Conservation (phyloP, 2,888 invertebrate genomes). For the Spodoptera littoralis region DNA sequence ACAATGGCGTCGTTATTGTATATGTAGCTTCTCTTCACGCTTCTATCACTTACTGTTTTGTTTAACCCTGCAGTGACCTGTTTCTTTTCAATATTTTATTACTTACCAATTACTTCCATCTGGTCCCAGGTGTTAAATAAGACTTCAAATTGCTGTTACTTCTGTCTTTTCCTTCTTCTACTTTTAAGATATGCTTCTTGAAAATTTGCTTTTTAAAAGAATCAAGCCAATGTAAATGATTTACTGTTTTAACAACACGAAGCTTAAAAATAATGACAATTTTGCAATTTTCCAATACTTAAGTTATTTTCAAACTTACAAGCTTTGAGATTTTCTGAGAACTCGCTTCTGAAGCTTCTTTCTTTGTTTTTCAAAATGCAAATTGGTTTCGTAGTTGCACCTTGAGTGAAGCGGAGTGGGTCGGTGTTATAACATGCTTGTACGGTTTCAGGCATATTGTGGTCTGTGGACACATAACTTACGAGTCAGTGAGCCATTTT, state of each 20-base stretch:
- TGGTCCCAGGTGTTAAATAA: slow-evolving; percentile 86
- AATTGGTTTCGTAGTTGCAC: slow-evolving; percentile 74
- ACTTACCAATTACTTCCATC: slow-evolving; percentile 57
- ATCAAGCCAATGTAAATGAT: slow-evolving; percentile 46
- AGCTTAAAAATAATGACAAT: slow-evolving; percentile 54
- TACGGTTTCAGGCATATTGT: slow-evolving; percentile 97
- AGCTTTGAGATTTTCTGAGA: slow-evolving; percentile 60
- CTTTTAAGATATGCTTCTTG: slow-evolving; percentile 72
- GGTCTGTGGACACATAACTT: slow-evolving; percentile 99
- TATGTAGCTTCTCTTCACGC: slow-evolving; percentile 77
- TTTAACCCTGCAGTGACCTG: slow-evolving; percentile 84
- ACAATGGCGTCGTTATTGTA: slow-evolving; percentile 72
- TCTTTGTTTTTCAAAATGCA: slow-evolving; percentile 68
- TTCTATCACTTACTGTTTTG: slow-evolving; percentile 82
- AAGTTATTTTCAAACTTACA: slow-evolving; percentile 50
- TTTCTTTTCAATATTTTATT: slow-evolving; percentile 57
- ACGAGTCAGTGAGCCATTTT: slow-evolving; percentile 99
- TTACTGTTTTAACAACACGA: slow-evolving; percentile 56
- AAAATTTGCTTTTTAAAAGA: slow-evolving; percentile 73
- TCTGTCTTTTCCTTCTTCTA: slow-evolving; percentile 75
- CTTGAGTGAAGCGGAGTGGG: slow-evolving; percentile 45
- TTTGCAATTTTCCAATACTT: slow-evolving; percentile 45
- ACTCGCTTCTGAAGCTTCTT: slow-evolving; percentile 72
- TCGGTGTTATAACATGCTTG: slow-evolving; percentile 72
- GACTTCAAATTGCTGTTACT: slow-evolving; percentile 83